These are phyloP conservation scores for Cydia strobilella DNA, from an alignment of 1,140 invertebrate genomes.

Conservation along the genomic window DNA sequence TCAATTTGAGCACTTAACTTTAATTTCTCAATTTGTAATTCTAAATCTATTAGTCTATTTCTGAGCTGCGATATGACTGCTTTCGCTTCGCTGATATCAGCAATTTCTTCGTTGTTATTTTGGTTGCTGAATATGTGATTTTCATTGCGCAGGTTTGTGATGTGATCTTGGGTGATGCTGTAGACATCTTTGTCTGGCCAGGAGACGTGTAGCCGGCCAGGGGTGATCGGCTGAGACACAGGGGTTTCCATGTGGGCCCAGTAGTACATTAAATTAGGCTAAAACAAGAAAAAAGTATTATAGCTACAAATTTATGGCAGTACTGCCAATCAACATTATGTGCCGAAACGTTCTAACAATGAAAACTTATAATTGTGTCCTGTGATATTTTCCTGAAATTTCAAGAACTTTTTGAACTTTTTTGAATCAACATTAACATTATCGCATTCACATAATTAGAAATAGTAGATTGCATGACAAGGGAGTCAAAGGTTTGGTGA, in stretches of 20 bases:
- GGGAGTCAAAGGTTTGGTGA: too few relatives aligned
- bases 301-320: too few relatives aligned
- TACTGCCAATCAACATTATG: too few relatives aligned
- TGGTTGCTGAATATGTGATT: slow-evolving; percentile 49
- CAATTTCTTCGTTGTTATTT: slow-evolving; percentile 69
- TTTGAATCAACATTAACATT: too few relatives aligned
- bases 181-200: slow-evolving; percentile 67
- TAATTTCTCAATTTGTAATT: slow-evolving; percentile 80
- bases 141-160: slow-evolving; percentile 45
- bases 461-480: too few relatives aligned
- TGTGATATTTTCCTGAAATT: too few relatives aligned
- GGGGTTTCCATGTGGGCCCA: slow-evolving; percentile 90
- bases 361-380: too few relatives aligned
- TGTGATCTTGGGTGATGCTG: slow-evolving; percentile 43
- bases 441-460: too few relatives aligned
- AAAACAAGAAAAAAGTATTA: slow-evolving; percentile 56
- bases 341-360: too few relatives aligned
- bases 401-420: too few relatives aligned
- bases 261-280: slow-evolving; percentile 94
- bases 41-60: slow-evolving; percentile 75
- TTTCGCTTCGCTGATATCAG: slow-evolving; percentile 69
- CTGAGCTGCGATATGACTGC: slow-evolving; percentile 66
- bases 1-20: slow-evolving; percentile 80
- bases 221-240: slow-evolving; percentile 84
- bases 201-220: slow-evolving; percentile 80